These are phyloP conservation scores for Callorhinus ursinus DNA, from an alignment of 2,113 vertebrate genomes.

Conservation along the genomic window DNA sequence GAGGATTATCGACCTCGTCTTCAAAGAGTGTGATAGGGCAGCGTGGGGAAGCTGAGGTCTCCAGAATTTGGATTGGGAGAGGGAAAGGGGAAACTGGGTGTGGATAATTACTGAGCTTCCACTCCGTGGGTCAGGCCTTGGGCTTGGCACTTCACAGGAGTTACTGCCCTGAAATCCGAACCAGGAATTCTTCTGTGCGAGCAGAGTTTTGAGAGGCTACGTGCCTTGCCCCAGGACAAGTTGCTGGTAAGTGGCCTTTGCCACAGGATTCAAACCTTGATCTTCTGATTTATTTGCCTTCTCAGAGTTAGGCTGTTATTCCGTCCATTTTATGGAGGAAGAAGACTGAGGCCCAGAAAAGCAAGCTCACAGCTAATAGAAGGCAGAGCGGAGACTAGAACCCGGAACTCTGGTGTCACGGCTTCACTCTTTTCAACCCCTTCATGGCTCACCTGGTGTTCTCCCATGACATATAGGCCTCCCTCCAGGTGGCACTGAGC, in stretches of 20 bases:
- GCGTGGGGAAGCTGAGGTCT: background rate
- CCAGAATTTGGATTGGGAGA: background rate
- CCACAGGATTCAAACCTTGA: background rate
- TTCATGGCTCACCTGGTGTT: background rate
- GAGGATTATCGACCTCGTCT: background rate
- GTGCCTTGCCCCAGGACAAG: background rate
- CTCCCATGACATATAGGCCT: rapidly evolving
- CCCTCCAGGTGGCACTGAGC: background rate
- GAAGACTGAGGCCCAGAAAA: background rate
- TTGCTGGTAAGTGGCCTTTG: background rate
- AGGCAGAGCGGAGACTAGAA: background rate
- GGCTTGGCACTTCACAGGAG: rapidly evolving
- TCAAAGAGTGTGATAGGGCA: background rate
- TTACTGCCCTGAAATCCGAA: background rate
- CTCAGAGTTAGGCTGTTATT: background rate
- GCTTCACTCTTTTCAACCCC: background rate
- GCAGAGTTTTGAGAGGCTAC: background rate
- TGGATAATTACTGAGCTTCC: background rate
- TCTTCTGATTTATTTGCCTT: background rate
- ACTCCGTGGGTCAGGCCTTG: rapidly evolving
- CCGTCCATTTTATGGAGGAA: background rate
- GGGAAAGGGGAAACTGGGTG: background rate
- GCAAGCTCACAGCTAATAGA: background rate
- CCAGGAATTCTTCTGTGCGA: background rate
- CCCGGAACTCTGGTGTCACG: background rate